Evolutionary conservation across 2,113 vertebrate genomes (phyloP).

Genomic region (Chloroceryle aenea): DNA sequence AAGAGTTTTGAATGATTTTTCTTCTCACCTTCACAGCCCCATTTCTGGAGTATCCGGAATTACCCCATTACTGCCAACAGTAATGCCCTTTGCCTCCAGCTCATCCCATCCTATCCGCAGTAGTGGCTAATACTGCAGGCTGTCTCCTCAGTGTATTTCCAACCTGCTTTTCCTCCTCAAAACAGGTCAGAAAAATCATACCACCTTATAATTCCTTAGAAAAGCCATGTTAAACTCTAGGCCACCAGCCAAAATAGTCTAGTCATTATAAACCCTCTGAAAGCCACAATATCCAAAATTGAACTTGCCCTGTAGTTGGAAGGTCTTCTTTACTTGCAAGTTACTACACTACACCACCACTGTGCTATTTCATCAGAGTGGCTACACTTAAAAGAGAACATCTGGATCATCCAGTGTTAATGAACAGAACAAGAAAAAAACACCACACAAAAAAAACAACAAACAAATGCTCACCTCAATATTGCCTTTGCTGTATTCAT

Average conservation of each 20-base stretch:
- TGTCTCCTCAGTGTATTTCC: not conserved
- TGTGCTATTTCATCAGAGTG: accelerated
- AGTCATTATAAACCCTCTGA: not conserved
- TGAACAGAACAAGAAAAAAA: not conserved
- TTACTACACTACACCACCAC: not conserved
- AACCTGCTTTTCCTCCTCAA: not conserved
- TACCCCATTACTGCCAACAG: not conserved
- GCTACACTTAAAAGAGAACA: not conserved
- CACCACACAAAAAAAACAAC: too few relatives aligned
- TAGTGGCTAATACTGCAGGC: not conserved
- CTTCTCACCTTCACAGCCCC: not conserved
- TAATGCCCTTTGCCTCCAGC: not conserved
- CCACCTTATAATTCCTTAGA: not conserved
- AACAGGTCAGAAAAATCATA: not conserved
- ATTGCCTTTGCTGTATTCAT: not conserved
- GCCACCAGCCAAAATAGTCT: not conserved
- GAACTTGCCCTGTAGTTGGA: not conserved
- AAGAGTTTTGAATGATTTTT: not conserved
- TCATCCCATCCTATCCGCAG: not conserved
- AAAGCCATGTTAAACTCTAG: not conserved
- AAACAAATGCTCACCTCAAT: not conserved
- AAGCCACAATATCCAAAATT: not conserved
- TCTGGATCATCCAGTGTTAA: not conserved
- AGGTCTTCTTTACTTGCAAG: not conserved
- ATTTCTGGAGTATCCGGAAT: not conserved